Base-by-base conservation (phyloP, 2,888 invertebrate species). In the Zelleria hepariella region DNA sequence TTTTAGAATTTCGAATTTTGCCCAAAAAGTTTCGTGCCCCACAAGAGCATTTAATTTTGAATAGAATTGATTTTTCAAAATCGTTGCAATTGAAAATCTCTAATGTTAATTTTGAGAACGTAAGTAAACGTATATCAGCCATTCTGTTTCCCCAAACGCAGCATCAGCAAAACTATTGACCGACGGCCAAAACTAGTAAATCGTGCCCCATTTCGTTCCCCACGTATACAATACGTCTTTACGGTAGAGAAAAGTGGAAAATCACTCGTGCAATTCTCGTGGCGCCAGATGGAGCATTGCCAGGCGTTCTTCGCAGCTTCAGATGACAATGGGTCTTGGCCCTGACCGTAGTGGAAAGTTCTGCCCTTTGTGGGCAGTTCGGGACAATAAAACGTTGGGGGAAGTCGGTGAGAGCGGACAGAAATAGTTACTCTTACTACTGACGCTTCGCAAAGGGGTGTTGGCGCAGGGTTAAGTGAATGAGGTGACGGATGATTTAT, bases 211-310 rank as follows among this genome's bases (percentile, higher is more conserved):
- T 65, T 60, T 32, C 48, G 26, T 60, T 64, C 53, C 51, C 59
- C 58, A 62, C 69, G 66, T 68, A 49, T 23, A 10, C 6, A 6
- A 7, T 51, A 27, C 25, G 23, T 52, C 52, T 20, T 58, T 60
- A 57, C 57, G 65, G 67, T 60, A 64, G 65, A 66, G 71, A 74
- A 75, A 42, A 75, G 76, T 74, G 85, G 86, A 86, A 84, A 84
- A 83, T 81, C 75, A 78, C 78, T 61, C 63, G 61, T 52, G 24
- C 60, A 62, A 61, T 25, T 62, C 58, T 58, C 54, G 54, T 68
- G 71, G 72, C 78, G 81, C 79, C 82, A 82, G 73, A 76, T 86
- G 86, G 84, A 75, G 61, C 54, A 15, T 0, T 72, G 86, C 86
- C 86, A 85, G 74, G 57, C 68, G 69, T 67, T 70, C 66, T 64